Evolutionary conservation across 2,797 vertebrate species (phyloP).

Genomic region (Coregonus suidteri): DNA sequence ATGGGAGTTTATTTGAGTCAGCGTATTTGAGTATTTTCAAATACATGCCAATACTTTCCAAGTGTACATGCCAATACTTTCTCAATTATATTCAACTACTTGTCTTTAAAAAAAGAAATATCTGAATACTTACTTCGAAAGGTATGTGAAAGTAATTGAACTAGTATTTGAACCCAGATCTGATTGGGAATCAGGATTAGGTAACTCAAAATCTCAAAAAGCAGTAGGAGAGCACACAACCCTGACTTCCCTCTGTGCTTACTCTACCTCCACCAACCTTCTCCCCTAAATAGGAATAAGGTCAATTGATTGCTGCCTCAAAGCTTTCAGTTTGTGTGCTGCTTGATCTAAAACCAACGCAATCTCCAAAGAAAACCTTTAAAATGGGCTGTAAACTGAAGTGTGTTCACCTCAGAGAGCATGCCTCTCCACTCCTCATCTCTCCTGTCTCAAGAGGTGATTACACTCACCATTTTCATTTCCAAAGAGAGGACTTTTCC

Average conservation of each 20-base stretch:
- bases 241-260: background rate
- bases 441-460: conserved; percentile 45
- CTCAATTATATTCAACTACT: too few relatives aligned
- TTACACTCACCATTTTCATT: conserved; percentile 53
- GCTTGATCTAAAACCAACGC: conserved; percentile 27
- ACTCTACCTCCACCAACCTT: background rate
- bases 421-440: conserved; percentile 30
- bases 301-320: conserved; percentile 40
- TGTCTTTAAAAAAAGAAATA: background rate
- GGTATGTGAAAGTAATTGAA: background rate
- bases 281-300: conserved; percentile 11
- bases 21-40: too few relatives aligned
- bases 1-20: too few relatives aligned
- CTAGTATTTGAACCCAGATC: background rate
- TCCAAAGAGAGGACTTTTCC: conserved; percentile 11
- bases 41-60: too few relatives aligned
- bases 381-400: conserved; percentile 44
- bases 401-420: conserved; percentile 35
- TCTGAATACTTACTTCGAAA: too few relatives aligned
- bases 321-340: conserved; percentile 39
- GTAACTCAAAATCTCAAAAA: background rate
- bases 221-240: background rate
- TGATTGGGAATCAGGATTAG: background rate
- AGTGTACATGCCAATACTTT: too few relatives aligned
- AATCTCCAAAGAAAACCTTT: too few relatives aligned